Evolutionary conservation across 2,113 vertebrate species (phyloP).

Genomic region (Poecilia latipinna): DNA sequence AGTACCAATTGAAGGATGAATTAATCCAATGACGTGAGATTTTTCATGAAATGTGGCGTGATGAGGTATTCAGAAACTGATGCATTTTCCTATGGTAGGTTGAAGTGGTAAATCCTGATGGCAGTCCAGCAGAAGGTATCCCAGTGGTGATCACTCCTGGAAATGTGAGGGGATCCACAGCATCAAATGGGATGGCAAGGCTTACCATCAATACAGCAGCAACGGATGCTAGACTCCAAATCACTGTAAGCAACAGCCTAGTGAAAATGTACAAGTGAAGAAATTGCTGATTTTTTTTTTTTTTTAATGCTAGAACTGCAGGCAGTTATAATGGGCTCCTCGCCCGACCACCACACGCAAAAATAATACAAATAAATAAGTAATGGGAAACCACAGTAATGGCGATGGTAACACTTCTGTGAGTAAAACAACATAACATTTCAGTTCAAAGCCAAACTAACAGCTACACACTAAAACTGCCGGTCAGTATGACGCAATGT

Average conservation of each 20-base stretch:
- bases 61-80: background rate
- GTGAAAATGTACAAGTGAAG: no score
- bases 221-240: rapidly evolving
- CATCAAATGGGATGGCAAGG: slow-evolving; percentile 65
- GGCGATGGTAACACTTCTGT: no score
- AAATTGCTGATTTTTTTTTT: no score
- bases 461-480: no score
- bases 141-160: slow-evolving; percentile 37
- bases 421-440: no score
- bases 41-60: background rate
- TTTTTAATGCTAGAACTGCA: no score
- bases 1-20: background rate
- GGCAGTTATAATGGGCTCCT: no score
- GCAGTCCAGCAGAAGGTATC: slow-evolving; percentile 71
- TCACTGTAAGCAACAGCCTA: slow-evolving; percentile 58
- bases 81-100: slow-evolving; percentile 60
- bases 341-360: no score
- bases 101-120: slow-evolving; percentile 80
- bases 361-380: no score
- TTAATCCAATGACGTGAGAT: background rate
- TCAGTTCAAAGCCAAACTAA: no score
- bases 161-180: background rate
- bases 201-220: slow-evolving; percentile 71
- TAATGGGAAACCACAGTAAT: no score
- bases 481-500: background rate